Evolutionary conservation across 2,888 invertebrate genomes (phyloP).

Genomic region (Zygogramma bicolorata): DNA sequence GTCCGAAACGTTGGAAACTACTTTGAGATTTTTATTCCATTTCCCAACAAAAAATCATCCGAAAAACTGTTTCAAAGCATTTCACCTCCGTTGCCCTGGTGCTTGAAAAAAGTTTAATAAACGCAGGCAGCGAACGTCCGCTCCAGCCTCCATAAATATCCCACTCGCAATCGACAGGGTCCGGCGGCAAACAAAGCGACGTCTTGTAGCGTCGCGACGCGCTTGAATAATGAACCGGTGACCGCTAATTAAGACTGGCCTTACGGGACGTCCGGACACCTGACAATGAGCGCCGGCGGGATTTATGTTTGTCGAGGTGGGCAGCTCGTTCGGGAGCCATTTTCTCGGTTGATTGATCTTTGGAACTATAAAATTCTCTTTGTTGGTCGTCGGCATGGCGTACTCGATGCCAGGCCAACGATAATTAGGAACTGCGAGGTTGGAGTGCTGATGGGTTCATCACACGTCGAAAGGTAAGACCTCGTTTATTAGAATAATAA

Average conservation of each 20-base stretch:
- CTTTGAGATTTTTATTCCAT: too few relatives aligned
- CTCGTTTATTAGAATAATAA: too few relatives aligned
- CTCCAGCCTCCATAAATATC: constrained; percentile 61
- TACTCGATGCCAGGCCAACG: too few relatives aligned
- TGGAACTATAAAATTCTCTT: neutral
- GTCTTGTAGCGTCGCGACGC: constrained; percentile 59
- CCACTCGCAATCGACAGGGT: constrained; percentile 63
- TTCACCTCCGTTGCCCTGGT: neutral
- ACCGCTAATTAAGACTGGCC: constrained; percentile 66
- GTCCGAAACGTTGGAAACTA: too few relatives aligned
- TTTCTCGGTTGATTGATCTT: neutral
- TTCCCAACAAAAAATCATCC: too few relatives aligned
- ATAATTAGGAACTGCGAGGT: neutral
- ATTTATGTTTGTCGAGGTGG: constrained; percentile 58
- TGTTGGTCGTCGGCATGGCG: neutral
- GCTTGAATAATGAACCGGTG: constrained; percentile 65
- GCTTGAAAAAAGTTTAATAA: neutral
- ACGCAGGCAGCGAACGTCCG: neutral
- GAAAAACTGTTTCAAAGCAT: too few relatives aligned
- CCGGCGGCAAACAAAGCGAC: constrained; percentile 62
- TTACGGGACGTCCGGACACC: constrained; percentile 63
- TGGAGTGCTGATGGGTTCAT: neutral
- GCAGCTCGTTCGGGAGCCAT: neutral
- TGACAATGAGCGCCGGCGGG: constrained; percentile 62
- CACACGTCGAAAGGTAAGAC: neutral